Percentiles rank a stretch among this genome's conserved stretches.
phyloP scores from a whole-genome alignment of 2,113 vertebrate species.

The Semnornis frantzii region DNA sequence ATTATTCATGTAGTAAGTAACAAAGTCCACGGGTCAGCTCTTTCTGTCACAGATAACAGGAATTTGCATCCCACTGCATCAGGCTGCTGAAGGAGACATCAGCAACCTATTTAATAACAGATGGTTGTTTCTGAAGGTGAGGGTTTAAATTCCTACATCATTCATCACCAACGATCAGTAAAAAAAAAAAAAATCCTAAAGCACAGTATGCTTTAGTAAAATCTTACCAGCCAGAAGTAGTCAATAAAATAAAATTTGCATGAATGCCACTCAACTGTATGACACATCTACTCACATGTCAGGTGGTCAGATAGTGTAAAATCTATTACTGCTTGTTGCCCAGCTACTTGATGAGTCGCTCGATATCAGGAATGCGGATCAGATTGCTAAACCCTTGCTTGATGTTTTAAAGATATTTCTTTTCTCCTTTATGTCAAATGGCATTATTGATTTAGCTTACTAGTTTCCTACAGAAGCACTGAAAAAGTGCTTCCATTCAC shows the following conservation, averaged over 20 bases:
- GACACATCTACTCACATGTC: neutral
- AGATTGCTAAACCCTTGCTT: neutral
- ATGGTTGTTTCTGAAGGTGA: neutral
- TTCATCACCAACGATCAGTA: neutral
- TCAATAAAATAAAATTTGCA: neutral
- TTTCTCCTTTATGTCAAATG: neutral
- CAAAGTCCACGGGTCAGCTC: neutral
- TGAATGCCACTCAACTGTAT: neutral
- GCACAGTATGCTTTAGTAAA: neutral
- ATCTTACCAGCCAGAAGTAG: neutral
- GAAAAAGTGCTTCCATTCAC: neutral
- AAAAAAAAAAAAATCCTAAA: neutral
- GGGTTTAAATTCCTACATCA: neutral
- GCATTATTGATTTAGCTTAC: neutral
- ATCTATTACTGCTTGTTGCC: neutral
- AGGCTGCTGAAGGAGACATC: neutral
- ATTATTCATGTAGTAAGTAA: neutral
- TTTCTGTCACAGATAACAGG: neutral
- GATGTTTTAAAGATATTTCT: neutral
- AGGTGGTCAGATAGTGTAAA: neutral
- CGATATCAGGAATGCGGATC: neutral
- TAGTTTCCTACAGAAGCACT: neutral
- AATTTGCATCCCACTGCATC: neutral
- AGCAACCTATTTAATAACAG: neutral
- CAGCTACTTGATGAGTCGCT: neutral